These are phyloP conservation scores for Sebastes diaconus DNA, from an alignment of 2,797 vertebrate species.

Conservation along the genomic window DNA sequence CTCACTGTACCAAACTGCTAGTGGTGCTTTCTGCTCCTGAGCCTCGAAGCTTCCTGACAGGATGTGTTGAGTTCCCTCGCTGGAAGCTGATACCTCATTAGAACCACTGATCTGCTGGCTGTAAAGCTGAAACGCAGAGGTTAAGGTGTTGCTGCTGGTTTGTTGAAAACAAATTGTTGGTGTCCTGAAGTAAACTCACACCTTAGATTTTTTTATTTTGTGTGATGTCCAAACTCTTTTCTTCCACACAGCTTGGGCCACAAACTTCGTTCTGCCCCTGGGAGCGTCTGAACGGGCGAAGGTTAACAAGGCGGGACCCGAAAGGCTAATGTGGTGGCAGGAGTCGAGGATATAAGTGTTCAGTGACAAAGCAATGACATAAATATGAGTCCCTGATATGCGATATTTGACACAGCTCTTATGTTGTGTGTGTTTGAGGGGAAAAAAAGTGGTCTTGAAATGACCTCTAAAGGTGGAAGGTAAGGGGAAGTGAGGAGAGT, in stretches of 20 bases:
- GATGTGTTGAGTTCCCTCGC: conserved; percentile 49
- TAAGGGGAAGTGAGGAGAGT: conserved; percentile 56
- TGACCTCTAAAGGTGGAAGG: conserved; percentile 62
- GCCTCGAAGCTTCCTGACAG: conserved; percentile 44
- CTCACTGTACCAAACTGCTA: conserved; percentile 10
- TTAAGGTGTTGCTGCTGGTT: conserved; percentile 23
- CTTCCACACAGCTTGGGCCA: not conserved
- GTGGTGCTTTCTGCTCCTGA: conserved; percentile 11
- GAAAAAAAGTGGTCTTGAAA: conserved; percentile 25
- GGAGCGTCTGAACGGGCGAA: not conserved
- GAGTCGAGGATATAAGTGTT: not conserved
- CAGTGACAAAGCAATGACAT: conserved; percentile 27
- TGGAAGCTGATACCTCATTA: conserved; percentile 64
- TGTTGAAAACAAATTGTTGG: conserved; percentile 21
- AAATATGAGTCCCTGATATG: conserved; percentile 15
- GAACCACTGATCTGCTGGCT: conserved; percentile 37
- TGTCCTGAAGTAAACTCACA: conserved; percentile 21
- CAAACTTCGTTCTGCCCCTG: not conserved
- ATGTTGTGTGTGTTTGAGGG: not conserved
- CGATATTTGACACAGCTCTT: not conserved
- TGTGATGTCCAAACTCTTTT: not conserved
- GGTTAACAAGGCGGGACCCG: conserved; percentile 11
- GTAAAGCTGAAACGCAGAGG: conserved; percentile 14
- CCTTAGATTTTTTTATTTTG: conserved; percentile 16
- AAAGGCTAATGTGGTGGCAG: conserved; percentile 7